phyloP scores from a whole-genome alignment of 2,888 invertebrate genomes.

The Autographa pulchrina region DNA sequence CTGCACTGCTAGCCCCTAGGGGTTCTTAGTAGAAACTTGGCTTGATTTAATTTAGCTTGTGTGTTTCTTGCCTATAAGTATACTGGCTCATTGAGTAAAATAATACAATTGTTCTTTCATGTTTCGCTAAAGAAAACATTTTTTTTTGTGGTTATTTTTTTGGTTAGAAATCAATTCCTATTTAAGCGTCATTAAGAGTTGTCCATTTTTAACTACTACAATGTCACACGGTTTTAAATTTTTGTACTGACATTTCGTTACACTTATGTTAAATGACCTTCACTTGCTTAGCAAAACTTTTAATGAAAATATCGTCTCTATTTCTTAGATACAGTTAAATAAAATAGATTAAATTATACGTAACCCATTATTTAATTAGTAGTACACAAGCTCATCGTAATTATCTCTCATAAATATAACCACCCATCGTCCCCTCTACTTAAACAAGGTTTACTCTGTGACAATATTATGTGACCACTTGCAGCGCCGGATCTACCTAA shows the following conservation, averaged over 20 bases:
- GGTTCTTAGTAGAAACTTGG: conserved; percentile 41
- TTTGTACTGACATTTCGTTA: no score
- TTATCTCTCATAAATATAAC: not conserved
- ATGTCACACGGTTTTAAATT: no score
- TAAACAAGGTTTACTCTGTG: conserved; percentile 62
- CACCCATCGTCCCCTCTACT: conserved; percentile 11
- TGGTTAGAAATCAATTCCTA: no score
- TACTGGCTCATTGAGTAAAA: not conserved
- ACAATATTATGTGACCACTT: conserved; percentile 67
- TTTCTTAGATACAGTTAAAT: no score
- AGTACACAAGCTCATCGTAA: not conserved
- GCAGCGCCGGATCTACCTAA: conserved; percentile 78
- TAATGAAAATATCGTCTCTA: no score
- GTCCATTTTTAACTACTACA: no score
- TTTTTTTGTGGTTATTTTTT: no score
- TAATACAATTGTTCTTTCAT: not conserved
- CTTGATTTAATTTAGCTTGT: not conserved
- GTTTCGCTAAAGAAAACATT: no score
- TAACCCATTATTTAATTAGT: not conserved
- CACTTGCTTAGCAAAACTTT: no score
- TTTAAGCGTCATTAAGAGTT: no score
- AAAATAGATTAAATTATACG: no score
- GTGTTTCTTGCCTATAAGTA: conserved; percentile 32
- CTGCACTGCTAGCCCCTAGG: conserved; percentile 61
- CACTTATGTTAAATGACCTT: no score